A percentile compares a stretch with the other conserved stretches of the same genome.
Evolutionary conservation across 2,888 invertebrate genomes (phyloP).

Genomic region (Drosophila merina): DNA sequence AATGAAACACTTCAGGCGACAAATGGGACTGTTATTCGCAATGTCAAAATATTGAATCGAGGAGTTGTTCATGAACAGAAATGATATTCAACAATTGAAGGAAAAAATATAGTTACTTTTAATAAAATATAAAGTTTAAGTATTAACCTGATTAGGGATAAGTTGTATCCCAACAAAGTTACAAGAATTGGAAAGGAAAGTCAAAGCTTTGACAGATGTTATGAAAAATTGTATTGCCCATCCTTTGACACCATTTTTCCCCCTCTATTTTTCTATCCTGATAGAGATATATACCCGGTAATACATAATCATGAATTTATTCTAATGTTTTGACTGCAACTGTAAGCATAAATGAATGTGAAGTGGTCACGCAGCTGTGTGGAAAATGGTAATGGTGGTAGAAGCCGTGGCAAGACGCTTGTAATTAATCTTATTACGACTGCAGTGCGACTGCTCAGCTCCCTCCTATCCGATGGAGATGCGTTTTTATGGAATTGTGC

Average conservation of each 20-base stretch:
- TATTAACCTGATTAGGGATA: too few relatives aligned
- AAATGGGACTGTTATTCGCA: slow-evolving; percentile 53
- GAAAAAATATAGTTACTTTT: neutral
- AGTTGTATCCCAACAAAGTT: too few relatives aligned
- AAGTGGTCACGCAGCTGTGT: slow-evolving; percentile 36
- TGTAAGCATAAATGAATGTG: slow-evolving; percentile 18
- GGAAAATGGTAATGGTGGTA: neutral
- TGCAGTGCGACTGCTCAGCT: slow-evolving; percentile 13
- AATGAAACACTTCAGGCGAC: slow-evolving; percentile 58
- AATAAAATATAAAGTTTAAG: too few relatives aligned
- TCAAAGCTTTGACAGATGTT: neutral
- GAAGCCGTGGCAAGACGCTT: slow-evolving; percentile 45
- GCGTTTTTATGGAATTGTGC: slow-evolving; percentile 49
- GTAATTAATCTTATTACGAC: slow-evolving; percentile 72
- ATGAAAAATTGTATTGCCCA: neutral
- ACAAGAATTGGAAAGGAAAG: neutral
- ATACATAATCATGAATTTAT: neutral
- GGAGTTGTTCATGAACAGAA: neutral
- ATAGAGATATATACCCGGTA: neutral
- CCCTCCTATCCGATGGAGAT: slow-evolving; percentile 25
- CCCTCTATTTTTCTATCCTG: neutral
- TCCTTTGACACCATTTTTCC: neutral
- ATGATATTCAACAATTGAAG: neutral
- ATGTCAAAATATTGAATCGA: slow-evolving; percentile 65
- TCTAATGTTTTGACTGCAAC: slow-evolving; percentile 5